A percentile compares a stretch with the other conserved stretches of the same genome.
These are phyloP conservation scores for Drosophila rellima DNA, from an alignment of 2,888 invertebrate species.

Conservation along the genomic window DNA sequence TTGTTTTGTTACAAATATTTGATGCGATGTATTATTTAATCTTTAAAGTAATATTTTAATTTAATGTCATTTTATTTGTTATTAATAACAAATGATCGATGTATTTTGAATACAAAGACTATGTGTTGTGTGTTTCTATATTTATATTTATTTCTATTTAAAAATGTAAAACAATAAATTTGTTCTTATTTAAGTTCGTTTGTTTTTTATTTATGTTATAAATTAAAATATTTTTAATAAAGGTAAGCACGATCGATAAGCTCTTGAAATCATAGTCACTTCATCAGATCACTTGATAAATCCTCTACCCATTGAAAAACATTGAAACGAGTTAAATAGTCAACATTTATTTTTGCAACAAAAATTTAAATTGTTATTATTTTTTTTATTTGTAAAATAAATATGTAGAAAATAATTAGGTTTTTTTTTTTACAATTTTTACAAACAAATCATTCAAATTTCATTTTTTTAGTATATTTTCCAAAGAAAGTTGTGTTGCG, in stretches of 20 bases:
- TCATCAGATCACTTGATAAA: too few relatives aligned
- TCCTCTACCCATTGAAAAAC: neutral
- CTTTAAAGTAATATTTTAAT: conserved; percentile 3
- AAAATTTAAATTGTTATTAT: conserved; percentile 14
- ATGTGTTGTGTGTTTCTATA: neutral
- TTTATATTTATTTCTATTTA: conserved; percentile 10
- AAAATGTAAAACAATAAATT: neutral
- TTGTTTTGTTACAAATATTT: conserved; percentile 10
- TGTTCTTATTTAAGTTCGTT: neutral
- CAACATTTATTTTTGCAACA: conserved; percentile 12
- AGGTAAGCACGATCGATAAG: neutral
- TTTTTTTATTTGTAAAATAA: conserved; percentile 13
- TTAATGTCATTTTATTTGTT: conserved; percentile 2
- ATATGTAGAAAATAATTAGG: conserved; percentile 17
- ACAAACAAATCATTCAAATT: neutral
- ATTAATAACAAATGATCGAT: neutral
- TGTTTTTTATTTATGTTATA: neutral
- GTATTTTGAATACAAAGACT: conserved; percentile 6
- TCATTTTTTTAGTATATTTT: neutral
- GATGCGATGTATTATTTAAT: neutral
- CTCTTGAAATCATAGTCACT: too few relatives aligned
- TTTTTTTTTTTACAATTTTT: neutral
- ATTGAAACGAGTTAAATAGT: conserved; percentile 2
- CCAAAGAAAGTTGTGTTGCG: conserved; percentile 4
- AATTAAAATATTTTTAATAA: too few relatives aligned